Evolutionary conservation across 1,140 invertebrate species (phyloP), one percentile per base, ranked within the genome.

Genomic region (Cydia splendana): DNA sequence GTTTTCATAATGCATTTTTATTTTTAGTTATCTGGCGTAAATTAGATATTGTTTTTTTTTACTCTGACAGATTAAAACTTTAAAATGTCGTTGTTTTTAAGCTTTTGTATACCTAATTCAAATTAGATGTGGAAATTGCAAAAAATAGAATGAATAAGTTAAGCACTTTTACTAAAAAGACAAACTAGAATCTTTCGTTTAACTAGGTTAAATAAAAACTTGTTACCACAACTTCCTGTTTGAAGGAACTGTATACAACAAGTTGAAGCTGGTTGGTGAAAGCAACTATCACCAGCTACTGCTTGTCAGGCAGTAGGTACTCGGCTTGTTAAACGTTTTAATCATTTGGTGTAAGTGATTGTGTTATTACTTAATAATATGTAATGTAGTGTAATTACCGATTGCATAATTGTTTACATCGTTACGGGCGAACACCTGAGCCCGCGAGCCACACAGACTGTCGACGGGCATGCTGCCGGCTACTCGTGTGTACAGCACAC

Each of bases 1-100:
- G 76, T 75, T 82, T 79, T 78, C 75, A 38, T 38, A n/a, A n/a
- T 80, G 77, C 80, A 81, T 83, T 83, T 81, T 79, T 78, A 81
- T 79, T 42, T 13, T 77, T 77, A 20, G 51, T 75, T 73, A 18
- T 65, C 75, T 42, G 75, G 30, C 57, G 51, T 73, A 57, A 20
- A 38, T 71, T 42, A 45, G 7, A 71, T 42, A 18, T 18, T 38
- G n/a, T 24, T 71, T 71, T 34, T 0, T 71, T 71, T 45, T 71
- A 42, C 38, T 30, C 65, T 18, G 67, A 71, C 38, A 45, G 34
- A 45, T 42, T 42, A 5, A 45, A 45, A 42, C 67, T 71, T 71
- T 20, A 34, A 67, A 67, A 28, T 30, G n/a, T 30, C 65, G 30
- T 45, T 42, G 38, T 42, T 18, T 71, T 18, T 71, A 71, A 42